Evolutionary conservation across 2,888 invertebrate genomes (phyloP).

Genomic region (Aleiodes leptofemur): DNA sequence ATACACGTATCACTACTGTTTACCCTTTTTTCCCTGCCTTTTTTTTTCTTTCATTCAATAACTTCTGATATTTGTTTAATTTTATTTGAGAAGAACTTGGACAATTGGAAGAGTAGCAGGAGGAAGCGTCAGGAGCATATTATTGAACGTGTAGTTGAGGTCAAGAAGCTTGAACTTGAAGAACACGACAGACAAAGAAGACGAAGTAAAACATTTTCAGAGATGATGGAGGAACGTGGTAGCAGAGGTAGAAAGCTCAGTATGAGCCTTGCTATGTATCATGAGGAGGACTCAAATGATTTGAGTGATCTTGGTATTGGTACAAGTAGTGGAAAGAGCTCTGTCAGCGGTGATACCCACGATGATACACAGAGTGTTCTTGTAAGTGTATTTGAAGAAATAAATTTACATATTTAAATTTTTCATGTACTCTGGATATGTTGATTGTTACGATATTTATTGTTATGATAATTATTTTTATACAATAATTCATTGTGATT

Average conservation of each 20-base stretch:
- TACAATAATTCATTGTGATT: conserved; percentile 1
- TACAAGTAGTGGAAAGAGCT: conserved; percentile 74
- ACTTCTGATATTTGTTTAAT: background rate
- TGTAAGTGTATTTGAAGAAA: conserved; percentile 57
- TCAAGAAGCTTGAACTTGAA: conserved; percentile 90
- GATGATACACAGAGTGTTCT: conserved; percentile 72
- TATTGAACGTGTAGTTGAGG: conserved; percentile 92
- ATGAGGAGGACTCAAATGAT: conserved; percentile 89
- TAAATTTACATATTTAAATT: conserved; percentile 8
- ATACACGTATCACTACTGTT: background rate
- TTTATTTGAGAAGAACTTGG: conserved; percentile 83
- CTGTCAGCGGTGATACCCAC: conserved; percentile 72
- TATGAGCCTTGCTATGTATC: conserved; percentile 82
- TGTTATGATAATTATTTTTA: background rate
- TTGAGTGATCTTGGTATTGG: conserved; percentile 88
- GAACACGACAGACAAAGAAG: conserved; percentile 83
- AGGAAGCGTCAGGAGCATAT: conserved; percentile 95
- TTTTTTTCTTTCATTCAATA: conserved; percentile 35
- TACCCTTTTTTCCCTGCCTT: too few relatives aligned
- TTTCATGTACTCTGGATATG: conserved; percentile 15
- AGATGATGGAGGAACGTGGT: conserved; percentile 92
- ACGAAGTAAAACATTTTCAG: conserved; percentile 94
- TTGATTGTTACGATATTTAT: conserved; percentile 21
- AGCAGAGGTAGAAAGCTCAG: conserved; percentile 79
- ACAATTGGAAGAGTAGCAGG: conserved; percentile 95